A percentile compares a stretch with the other conserved stretches of the same genome.
Evolutionary conservation across 2,797 vertebrate species (phyloP).

Genomic region (Zenarchopterus dispar): DNA sequence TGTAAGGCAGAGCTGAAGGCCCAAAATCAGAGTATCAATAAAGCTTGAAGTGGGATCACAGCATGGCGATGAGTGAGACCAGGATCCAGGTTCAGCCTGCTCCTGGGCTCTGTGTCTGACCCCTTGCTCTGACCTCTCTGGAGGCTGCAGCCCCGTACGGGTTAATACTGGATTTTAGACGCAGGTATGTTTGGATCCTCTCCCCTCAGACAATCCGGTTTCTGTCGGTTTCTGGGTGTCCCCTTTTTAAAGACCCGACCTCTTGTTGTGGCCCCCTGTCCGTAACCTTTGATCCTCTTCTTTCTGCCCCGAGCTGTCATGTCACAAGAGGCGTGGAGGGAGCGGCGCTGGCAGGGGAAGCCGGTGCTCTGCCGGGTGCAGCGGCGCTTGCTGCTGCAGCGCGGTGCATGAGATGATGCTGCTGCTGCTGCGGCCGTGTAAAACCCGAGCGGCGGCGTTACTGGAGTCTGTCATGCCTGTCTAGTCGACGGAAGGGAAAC

Average conservation of each 20-base stretch:
- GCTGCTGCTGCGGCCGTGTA: conserved; percentile 39
- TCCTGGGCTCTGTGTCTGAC: conserved; percentile 15
- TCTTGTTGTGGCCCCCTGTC: conserved; percentile 48
- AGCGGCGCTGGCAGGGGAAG: conserved; percentile 64
- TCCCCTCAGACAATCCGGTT: conserved; percentile 15
- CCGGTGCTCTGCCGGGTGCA: conserved; percentile 64
- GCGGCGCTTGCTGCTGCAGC: conserved; percentile 62
- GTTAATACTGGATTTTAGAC: conserved; percentile 14
- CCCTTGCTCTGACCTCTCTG: conserved; percentile 36
- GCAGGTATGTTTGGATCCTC: conserved; percentile 10
- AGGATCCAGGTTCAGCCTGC: conserved; percentile 10
- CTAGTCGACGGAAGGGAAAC: conserved; percentile 40
- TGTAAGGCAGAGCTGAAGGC: conserved; percentile 58
- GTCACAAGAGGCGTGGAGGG: conserved; percentile 75
- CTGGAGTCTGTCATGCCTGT: conserved; percentile 58
- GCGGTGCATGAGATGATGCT: conserved; percentile 54
- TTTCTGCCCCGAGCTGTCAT: conserved; percentile 83
- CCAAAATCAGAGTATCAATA: conserved; percentile 27
- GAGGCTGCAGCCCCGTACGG: conserved; percentile 13
- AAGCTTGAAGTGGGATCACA: conserved; percentile 24
- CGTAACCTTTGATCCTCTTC: conserved; percentile 76
- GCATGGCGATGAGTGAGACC: conserved; percentile 8
- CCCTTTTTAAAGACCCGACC: conserved; percentile 38
- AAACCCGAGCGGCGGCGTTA: conserved; percentile 45
- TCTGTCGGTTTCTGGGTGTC: conserved; percentile 29